A percentile compares a stretch with the other conserved stretches of the same genome.
These are phyloP conservation scores for Craterocephalus amniculus DNA, from an alignment of 2,797 vertebrate species.

Conservation along the genomic window DNA sequence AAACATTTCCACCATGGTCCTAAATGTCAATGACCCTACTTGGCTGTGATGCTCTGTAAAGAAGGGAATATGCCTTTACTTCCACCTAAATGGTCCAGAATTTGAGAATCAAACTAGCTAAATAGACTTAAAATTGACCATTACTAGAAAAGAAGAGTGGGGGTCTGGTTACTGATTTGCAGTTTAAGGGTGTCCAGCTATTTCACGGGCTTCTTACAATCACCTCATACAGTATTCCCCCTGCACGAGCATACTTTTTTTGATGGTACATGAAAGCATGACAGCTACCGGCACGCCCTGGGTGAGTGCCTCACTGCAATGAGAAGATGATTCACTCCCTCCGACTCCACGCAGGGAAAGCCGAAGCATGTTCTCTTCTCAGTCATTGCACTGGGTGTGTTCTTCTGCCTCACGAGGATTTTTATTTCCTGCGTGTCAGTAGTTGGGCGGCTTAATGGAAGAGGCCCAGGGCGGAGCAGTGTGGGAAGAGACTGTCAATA, in stretches of 20 bases:
- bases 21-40: no score
- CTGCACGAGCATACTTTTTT: neutral
- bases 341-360: conserved; percentile 21
- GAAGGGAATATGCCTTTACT: no score
- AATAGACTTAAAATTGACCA: no score
- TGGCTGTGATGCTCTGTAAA: no score
- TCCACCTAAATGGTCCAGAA: no score
- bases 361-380: neutral
- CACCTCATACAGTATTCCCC: neutral
- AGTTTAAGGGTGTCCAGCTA: neutral
- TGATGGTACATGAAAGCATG: neutral
- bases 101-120: no score
- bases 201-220: neutral
- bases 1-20: no score
- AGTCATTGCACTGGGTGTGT: neutral
- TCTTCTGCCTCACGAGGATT: conserved; percentile 42
- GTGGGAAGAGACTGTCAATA: conserved; percentile 21
- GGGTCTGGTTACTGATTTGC: no score
- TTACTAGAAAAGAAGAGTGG: no score
- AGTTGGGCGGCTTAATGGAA: neutral
- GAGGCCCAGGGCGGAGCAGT: neutral
- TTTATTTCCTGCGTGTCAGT: neutral
- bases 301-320: neutral
- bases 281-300: conserved; percentile 24
- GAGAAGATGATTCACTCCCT: conserved; percentile 21